A percentile compares a stretch with the other conserved stretches of the same genome.
Conservation (phyloP, 2,888 invertebrate species). For the Eilema sororculum region DNA sequence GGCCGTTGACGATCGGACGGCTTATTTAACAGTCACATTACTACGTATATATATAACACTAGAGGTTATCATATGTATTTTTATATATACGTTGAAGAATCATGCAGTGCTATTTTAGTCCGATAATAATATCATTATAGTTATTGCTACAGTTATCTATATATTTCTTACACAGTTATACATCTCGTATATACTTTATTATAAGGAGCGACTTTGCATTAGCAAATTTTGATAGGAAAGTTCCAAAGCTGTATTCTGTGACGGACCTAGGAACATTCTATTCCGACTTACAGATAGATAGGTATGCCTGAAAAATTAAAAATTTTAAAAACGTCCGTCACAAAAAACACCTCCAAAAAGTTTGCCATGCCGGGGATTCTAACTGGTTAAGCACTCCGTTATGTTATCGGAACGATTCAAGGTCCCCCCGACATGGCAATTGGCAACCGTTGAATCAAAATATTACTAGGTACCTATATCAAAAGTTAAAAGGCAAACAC, state of each 20-base stretch:
- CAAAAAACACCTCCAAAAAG: too few species aligned
- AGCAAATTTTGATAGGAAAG: neutral
- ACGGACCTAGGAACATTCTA: too few species aligned
- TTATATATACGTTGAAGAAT: slow-evolving; percentile 56
- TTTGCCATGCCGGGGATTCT: too few species aligned
- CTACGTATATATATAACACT: slow-evolving; percentile 45
- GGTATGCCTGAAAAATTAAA: too few species aligned
- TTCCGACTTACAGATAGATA: too few species aligned
- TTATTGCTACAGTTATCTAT: slow-evolving; percentile 1
- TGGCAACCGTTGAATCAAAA: too few species aligned
- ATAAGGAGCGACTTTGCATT: slow-evolving; percentile 10
- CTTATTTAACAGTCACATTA: slow-evolving; percentile 51
- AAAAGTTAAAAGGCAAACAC: too few species aligned
- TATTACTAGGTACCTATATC: too few species aligned
- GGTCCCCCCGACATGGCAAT: too few species aligned
- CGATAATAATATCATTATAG: slow-evolving; percentile 49
- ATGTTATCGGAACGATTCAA: too few species aligned
- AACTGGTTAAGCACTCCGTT: too few species aligned
- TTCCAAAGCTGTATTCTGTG: neutral
- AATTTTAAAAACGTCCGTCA: too few species aligned
- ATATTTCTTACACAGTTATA: neutral
- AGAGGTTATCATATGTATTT: slow-evolving; percentile 65
- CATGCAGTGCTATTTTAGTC: slow-evolving; percentile 66
- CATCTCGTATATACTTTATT: slow-evolving; percentile 15
- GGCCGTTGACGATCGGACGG: slow-evolving; percentile 29